phyloP scores from a whole-genome alignment of 2,888 invertebrate genomes.

The Aradus depressus region DNA sequence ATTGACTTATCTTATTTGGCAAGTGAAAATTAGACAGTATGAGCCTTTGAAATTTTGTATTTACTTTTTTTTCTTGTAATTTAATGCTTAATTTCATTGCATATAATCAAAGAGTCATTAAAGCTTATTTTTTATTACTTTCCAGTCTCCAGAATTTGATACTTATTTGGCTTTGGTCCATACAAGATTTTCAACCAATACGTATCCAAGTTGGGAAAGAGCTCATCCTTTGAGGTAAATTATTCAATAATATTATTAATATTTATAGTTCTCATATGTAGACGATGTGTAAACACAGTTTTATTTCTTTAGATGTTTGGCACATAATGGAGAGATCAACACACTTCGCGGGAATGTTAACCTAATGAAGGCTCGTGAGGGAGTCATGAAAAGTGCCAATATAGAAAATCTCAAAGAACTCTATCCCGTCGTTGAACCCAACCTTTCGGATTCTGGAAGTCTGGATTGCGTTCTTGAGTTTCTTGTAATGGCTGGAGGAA shows the following conservation, averaged over 20 bases:
- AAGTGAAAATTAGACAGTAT: not conserved
- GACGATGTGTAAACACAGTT: not conserved
- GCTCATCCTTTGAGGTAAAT: constrained; percentile 88
- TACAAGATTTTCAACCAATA: constrained; percentile 97
- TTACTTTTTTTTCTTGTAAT: not conserved
- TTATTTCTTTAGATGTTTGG: constrained; percentile 54
- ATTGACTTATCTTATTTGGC: not conserved
- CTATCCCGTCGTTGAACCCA: constrained; percentile 95
- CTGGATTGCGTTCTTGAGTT: constrained; percentile 98
- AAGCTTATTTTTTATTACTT: constrained; percentile 32
- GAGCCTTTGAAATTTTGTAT: not conserved
- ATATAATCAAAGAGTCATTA: not conserved
- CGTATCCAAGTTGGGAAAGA: constrained; percentile 98
- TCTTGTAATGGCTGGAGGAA: constrained; percentile 81
- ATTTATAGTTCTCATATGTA: not conserved
- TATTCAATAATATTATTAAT: not conserved
- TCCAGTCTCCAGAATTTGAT: constrained; percentile 74
- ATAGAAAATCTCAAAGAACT: constrained; percentile 75
- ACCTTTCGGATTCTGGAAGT: constrained; percentile 94
- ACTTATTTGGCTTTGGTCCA: constrained; percentile 95
- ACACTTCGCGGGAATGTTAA: constrained; percentile 97
- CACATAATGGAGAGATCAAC: constrained; percentile 99
- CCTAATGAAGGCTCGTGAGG: constrained; percentile 96
- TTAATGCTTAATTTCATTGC: not conserved
- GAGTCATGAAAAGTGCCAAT: constrained; percentile 81